Base-by-base conservation (phyloP, 2,888 invertebrate genomes). In the Chelonus formosanus region DNA sequence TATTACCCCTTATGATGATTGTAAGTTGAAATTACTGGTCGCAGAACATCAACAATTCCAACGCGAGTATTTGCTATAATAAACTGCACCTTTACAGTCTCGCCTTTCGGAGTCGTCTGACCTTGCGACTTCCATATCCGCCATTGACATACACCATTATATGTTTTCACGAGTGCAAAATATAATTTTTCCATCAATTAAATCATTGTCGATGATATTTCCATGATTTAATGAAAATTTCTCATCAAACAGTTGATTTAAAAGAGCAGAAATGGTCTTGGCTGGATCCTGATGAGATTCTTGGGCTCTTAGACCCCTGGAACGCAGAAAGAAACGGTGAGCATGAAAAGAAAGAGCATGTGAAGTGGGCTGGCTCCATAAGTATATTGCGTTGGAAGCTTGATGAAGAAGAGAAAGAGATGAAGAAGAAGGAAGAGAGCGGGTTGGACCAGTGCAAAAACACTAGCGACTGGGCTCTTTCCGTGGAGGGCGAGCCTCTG, bases 401-500 rank as follows among this genome's bases (percentile, higher is more conserved):
- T 40, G 7, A 34, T 48, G 55, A 31, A 32, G 5, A 63, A 59
- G 47, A 70, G 65, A 67, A 67, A 70, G 66, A 55, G 52, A 43
- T 58, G 57, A 35, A 59, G 45, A 54, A 54, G 10, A 45, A 52
- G 62, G 58, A 53, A 52, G 36, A 52, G 62, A 63, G 35, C 31
- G 45, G 34, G 50, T 35, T 61, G 61, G 64, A 55, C 54, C 59
- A 45, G 57, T 63, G 56, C 40, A 65, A 60, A 62, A 65, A 59
- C 67, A 52, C 60, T 60, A 53, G 59, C 61, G 55, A 64, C 65
- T 59, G 62, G 63, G 58, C 64, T 64, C 65, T 67, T 66, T 65
- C 60, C 67, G 65, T 67, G 63, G 63, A 70, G 68, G 67, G 65
- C 67, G 58, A 71, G 63, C 63, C 64, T 67, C 74, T 74, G 61